phyloP scores from a whole-genome alignment of 2,113 vertebrate species.

The Hipposideros armiger region DNA sequence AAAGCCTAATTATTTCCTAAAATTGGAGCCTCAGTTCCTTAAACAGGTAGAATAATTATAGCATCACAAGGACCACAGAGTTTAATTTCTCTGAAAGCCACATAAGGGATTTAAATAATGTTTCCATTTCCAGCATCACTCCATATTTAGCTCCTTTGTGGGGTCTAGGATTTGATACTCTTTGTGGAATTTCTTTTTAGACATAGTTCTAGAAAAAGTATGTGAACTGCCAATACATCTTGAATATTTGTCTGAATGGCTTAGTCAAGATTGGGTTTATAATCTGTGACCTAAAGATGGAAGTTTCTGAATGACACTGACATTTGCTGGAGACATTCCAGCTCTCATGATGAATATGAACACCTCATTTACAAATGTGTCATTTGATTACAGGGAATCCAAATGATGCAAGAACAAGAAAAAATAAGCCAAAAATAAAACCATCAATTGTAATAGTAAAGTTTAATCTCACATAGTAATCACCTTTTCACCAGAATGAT shows the following conservation, averaged over 20 bases:
- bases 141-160: neutral
- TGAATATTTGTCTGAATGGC: slow-evolving; percentile 4
- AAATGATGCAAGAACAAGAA: slow-evolving; percentile 38
- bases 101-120: neutral
- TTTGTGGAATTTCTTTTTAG: slow-evolving; percentile 35
- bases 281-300: neutral
- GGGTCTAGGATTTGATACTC: neutral
- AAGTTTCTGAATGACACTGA: slow-evolving; percentile 59
- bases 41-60: neutral
- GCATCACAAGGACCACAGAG: neutral
- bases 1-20: neutral
- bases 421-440: slow-evolving; percentile 27
- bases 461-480: neutral
- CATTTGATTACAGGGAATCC: slow-evolving; percentile 4
- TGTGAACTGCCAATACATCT: neutral
- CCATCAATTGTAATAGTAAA: neutral
- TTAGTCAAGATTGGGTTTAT: slow-evolving; percentile 10
- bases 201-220: neutral
- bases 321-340: neutral
- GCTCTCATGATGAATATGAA: slow-evolving; percentile 55
- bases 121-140: neutral
- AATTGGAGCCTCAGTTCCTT: neutral
- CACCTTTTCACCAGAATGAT: neutral
- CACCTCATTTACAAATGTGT: slow-evolving; percentile 38
- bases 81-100: neutral